Evolutionary conservation across 2,113 vertebrate species (phyloP), one percentile per base, ranked within the genome.

Genomic region (Mormyrus iriodes): DNA sequence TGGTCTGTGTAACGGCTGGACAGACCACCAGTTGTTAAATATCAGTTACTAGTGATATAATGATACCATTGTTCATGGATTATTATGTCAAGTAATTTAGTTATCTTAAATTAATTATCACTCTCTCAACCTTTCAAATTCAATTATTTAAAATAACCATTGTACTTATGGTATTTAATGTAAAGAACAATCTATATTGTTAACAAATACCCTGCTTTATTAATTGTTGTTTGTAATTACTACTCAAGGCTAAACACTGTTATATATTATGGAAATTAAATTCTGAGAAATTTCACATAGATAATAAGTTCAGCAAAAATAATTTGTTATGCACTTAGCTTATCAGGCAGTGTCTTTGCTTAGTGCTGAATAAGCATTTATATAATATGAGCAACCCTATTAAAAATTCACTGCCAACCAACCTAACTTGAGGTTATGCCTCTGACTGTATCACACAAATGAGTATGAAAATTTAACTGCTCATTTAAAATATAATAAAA

Each of bases 51-150:
- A 79, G 73, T 79, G 35, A 79, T 42, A 79, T 79, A 79, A 79
- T 79, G 73, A 79, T 79, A 27, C 13, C 4, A 79, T 79, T 79
- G 35, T 79, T 79, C 73, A 79, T 39, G 73, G 73, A 35, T 79
- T 79, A 79, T 79, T 79, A 79, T 79, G 73, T 79, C 73, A 79
- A 79, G 73, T 79, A 79, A 79, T 79, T 31, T 79, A 42, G 73
- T 79, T 79, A 79, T 42, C 73, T 42, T 79, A 79, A 79, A 79
- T 79, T 79, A 79, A 79, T 79, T 79, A 79, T 39, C 73, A 79
- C 73, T 79, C 17, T 42, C 73, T 79, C 73, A 79, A 79, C 73
- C 35, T 79, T 79, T 79, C 73, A 79, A 42, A 79, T 79, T 79
- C 31, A 79, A 79, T 42, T 42, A 42, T 79, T 79, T 42, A 39